phyloP scores from a whole-genome alignment of 2,797 vertebrate species.

The Limnodromus scolopaceus region DNA sequence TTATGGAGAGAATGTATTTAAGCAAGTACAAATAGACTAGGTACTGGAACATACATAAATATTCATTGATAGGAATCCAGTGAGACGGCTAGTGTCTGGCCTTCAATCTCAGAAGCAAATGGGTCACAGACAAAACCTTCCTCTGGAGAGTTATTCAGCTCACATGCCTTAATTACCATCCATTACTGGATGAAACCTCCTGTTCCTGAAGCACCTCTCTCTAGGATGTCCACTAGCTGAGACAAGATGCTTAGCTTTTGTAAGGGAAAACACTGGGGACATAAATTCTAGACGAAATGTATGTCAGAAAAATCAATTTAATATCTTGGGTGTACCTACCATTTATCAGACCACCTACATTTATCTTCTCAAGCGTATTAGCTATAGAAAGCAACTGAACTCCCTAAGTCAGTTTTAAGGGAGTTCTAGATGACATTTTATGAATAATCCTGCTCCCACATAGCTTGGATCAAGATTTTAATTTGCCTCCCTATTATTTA shows the following conservation, averaged over 20 bases:
- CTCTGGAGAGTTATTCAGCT: neutral
- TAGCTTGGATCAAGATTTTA: neutral
- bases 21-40: neutral
- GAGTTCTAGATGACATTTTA: neutral
- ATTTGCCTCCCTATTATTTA: neutral
- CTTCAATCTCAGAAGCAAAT: neutral
- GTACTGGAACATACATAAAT: neutral
- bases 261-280: neutral
- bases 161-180: neutral
- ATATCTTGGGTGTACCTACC: neutral
- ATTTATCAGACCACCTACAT: neutral
- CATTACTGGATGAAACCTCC: neutral
- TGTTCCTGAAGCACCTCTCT: fast-evolving
- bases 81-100: neutral
- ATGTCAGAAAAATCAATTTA: neutral
- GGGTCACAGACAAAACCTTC: neutral
- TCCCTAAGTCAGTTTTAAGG: neutral
- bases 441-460: neutral
- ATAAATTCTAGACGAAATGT: neutral
- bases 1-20: neutral
- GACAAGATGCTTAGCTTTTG: neutral
- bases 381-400: neutral
- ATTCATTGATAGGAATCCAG: neutral
- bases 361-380: neutral
- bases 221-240: neutral